Evolutionary conservation across 1,140 invertebrate species (phyloP).

Genomic region (Caenorhabditis inopinata): DNA sequence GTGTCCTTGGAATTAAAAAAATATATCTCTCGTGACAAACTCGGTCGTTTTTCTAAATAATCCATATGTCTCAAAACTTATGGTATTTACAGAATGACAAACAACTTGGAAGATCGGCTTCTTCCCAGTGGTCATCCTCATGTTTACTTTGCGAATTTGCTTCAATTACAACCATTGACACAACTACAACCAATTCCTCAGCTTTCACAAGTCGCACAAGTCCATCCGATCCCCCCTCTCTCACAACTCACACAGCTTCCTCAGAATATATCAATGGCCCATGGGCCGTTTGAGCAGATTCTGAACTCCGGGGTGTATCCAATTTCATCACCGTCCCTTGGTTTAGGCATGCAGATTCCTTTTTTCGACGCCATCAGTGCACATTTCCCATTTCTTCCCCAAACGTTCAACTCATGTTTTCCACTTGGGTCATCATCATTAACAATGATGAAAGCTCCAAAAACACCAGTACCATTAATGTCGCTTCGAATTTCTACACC

Average conservation of each 20-base stretch:
- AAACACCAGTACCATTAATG: neutral
- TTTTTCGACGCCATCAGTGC: neutral
- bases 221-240: neutral
- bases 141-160: neutral
- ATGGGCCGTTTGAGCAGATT: neutral
- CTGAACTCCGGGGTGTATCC: neutral
- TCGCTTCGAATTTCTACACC: neutral
- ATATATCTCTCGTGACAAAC: no score
- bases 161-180: neutral
- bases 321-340: neutral
- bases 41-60: no score
- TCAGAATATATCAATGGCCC: neutral
- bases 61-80: no score
- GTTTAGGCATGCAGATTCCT: neutral
- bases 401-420: neutral
- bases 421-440: neutral
- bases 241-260: neutral
- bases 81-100: neutral
- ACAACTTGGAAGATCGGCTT: neutral
- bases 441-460: neutral
- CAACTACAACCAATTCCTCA: neutral
- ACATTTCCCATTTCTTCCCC: neutral
- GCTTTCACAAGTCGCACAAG: neutral
- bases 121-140: neutral
- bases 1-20: no score